phyloP scores from a whole-genome alignment of 1,140 invertebrate species.

The Drosophila setifemur region DNA sequence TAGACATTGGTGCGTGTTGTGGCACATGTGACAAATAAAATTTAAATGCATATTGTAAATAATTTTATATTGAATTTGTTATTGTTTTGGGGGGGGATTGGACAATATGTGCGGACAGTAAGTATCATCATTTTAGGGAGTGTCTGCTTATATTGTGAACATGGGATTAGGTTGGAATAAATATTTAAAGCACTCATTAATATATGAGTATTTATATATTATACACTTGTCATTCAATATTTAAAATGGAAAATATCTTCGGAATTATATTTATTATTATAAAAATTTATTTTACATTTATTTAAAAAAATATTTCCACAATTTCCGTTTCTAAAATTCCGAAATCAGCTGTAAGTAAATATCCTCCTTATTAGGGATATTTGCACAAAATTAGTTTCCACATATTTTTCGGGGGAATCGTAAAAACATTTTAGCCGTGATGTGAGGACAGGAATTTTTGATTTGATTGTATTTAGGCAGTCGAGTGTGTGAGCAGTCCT shows the following conservation, averaged over 20 bases:
- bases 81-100: background rate
- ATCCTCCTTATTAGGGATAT: slow-evolving; percentile 47
- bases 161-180: too few relatives aligned
- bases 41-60: slow-evolving; percentile 70
- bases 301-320: background rate
- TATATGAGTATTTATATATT: too few relatives aligned
- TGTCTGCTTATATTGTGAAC: background rate
- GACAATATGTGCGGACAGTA: slow-evolving; percentile 2
- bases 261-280: background rate
- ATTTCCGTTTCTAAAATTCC: background rate
- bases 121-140: background rate
- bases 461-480: slow-evolving; percentile 55
- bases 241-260: too few relatives aligned
- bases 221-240: too few relatives aligned
- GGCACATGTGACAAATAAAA: slow-evolving; percentile 73
- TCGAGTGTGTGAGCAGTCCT: slow-evolving; percentile 8
- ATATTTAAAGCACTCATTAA: too few relatives aligned
- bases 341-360: background rate
- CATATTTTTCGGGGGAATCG: slow-evolving; percentile 37
- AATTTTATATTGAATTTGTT: slow-evolving; percentile 37
- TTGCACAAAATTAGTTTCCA: slow-evolving; percentile 55
- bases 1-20: slow-evolving; percentile 27
- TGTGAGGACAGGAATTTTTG: slow-evolving; percentile 49
- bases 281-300: background rate
- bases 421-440: slow-evolving; percentile 44